These are phyloP conservation scores for Parnassius smintheus DNA, from an alignment of 2,888 invertebrate genomes.

Conservation along the genomic window DNA sequence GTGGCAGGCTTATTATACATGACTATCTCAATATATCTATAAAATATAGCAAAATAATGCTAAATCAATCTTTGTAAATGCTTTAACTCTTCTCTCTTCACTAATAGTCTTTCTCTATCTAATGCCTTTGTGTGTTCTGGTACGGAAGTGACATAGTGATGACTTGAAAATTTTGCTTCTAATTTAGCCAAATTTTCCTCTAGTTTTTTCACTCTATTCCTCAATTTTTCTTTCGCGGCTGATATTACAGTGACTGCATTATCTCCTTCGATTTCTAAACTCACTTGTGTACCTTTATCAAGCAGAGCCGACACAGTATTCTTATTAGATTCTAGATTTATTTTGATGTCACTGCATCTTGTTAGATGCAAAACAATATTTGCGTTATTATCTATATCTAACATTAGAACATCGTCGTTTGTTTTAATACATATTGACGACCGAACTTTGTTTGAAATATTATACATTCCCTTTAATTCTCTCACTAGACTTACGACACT, in stretches of 20 bases:
- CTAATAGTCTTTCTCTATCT: slow-evolving; percentile 53
- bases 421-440: slow-evolving; percentile 55
- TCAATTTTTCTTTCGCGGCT: slow-evolving; percentile 50
- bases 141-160: slow-evolving; percentile 43
- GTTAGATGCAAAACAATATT: slow-evolving; percentile 51
- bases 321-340: slow-evolving; percentile 37
- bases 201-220: slow-evolving; percentile 53
- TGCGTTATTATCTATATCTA: slow-evolving; percentile 55
- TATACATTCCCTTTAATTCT: slow-evolving; percentile 79
- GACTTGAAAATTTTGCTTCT: slow-evolving; percentile 50
- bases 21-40: no score
- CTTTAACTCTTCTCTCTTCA: slow-evolving; percentile 56
- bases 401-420: slow-evolving; percentile 41
- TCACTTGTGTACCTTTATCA: slow-evolving; percentile 53
- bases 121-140: slow-evolving; percentile 45
- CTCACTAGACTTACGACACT: slow-evolving; percentile 71
- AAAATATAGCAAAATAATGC: no score
- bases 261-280: slow-evolving; percentile 53
- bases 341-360: slow-evolving; percentile 44
- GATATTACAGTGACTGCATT: slow-evolving; percentile 46
- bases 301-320: slow-evolving; percentile 50
- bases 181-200: slow-evolving; percentile 52
- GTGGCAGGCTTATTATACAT: no score
- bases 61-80: slow-evolving; percentile 56
- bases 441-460: slow-evolving; percentile 74